Conservation (phyloP, 2,888 invertebrate species). For the Phaonia tiefii region DNA sequence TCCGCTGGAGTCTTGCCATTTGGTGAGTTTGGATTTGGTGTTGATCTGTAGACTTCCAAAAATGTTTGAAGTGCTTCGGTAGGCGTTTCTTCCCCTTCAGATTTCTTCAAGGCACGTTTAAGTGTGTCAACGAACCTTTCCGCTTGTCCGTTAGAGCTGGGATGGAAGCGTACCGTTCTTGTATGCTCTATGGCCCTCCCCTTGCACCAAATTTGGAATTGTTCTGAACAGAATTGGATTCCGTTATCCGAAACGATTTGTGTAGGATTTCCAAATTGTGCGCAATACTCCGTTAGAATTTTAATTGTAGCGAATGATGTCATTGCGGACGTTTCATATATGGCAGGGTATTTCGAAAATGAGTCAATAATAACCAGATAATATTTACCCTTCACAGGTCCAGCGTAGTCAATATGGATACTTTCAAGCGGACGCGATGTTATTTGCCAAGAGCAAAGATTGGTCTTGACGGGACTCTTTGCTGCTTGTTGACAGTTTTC, state of each 20-base stretch:
- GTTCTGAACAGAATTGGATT: constrained; percentile 17
- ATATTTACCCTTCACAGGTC: no score
- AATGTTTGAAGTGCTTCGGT: constrained; percentile 29
- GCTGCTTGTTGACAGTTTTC: no score
- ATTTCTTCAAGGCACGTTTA: constrained; percentile 46
- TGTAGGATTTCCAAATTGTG: constrained; percentile 29
- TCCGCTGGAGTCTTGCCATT: constrained; percentile 20
- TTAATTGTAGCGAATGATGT: constrained; percentile 13
- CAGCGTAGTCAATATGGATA: constrained; percentile 66
- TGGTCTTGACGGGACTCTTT: no score
- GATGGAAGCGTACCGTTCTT: constrained; percentile 38
- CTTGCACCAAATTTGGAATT: constrained; percentile 14
- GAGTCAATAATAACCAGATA: no score
- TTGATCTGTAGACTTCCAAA: constrained; percentile 29
- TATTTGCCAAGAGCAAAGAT: no score
- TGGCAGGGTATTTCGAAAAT: no score
- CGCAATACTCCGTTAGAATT: no score
- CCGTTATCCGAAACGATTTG: constrained; percentile 37
- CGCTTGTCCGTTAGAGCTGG: constrained; percentile 41
- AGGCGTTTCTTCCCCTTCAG: constrained; percentile 34
- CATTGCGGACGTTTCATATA: constrained; percentile 34
- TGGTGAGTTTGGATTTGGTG: constrained; percentile 31
- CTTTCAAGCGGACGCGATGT: constrained; percentile 62
- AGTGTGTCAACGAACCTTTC: constrained; percentile 41
- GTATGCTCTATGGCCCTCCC: constrained; percentile 3